Evolutionary conservation across 2,888 invertebrate species (phyloP).

Genomic region (Gymnosoma rotundatum): DNA sequence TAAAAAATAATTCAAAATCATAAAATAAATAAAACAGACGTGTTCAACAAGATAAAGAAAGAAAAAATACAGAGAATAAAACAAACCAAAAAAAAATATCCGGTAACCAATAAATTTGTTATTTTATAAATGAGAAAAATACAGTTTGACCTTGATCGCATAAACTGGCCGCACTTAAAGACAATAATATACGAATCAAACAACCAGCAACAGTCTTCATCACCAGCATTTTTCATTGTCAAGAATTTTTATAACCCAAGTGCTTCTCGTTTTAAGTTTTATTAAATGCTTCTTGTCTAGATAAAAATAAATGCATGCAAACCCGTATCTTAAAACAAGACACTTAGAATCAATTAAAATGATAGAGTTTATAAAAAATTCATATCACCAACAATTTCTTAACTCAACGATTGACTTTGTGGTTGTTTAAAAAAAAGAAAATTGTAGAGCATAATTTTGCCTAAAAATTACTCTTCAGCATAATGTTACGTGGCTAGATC

Average conservation of each 20-base stretch:
- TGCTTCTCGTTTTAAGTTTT: neutral
- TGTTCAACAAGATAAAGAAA: neutral
- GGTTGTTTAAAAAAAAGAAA: neutral
- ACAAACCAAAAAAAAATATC: neutral
- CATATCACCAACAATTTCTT: neutral
- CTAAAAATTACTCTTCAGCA: too few species aligned
- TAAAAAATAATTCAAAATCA: neutral
- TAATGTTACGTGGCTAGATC: too few species aligned
- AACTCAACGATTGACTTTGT: neutral
- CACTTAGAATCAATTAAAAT: neutral
- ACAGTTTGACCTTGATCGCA: conserved; percentile 41
- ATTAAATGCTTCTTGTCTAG: neutral
- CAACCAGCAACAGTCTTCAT: neutral
- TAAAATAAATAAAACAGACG: neutral
- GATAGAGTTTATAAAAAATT: neutral
- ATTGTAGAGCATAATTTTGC: too few species aligned
- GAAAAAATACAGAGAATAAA: neutral
- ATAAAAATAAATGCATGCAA: too few species aligned
- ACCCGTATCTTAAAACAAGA: neutral
- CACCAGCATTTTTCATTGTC: conserved; percentile 3
- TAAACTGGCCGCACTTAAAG: neutral
- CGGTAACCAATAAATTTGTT: conserved; percentile 33
- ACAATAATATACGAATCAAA: conserved; percentile 9
- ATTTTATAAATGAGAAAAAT: conserved; percentile 15
- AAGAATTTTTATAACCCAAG: neutral